A percentile compares a stretch with the other conserved stretches of the same genome.
Conservation (phyloP, 2,797 vertebrate genomes). For the Neosalanx taihuensis region DNA sequence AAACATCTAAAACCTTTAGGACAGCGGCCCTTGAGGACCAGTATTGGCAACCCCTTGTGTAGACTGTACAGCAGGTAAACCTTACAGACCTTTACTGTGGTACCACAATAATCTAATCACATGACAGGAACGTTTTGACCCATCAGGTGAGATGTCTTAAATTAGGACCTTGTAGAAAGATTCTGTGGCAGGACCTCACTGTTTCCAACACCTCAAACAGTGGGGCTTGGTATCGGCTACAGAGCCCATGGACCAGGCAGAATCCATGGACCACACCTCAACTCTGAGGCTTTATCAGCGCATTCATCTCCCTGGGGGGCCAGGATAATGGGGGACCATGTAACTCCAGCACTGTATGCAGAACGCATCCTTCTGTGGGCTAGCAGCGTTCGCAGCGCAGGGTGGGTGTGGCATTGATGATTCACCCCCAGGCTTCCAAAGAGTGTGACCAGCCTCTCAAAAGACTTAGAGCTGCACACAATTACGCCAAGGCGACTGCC, state of each 20-base stretch:
- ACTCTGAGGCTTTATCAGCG: too few species aligned
- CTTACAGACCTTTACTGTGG: background rate
- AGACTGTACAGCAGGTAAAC: too few species aligned
- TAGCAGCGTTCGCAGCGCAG: constrained; percentile 35
- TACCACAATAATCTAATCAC: background rate
- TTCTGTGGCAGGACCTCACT: too few species aligned
- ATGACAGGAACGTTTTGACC: background rate
- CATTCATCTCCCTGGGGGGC: constrained; percentile 32
- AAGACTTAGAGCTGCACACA: constrained; percentile 16
- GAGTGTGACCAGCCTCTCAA: constrained; percentile 35
- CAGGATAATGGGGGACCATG: constrained; percentile 45
- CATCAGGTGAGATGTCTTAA: background rate
- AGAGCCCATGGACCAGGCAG: constrained; percentile 44
- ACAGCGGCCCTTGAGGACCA: too few species aligned
- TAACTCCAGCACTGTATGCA: constrained; percentile 39
- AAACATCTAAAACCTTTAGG: too few species aligned
- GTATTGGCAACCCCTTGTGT: too few species aligned
- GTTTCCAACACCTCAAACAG: too few species aligned
- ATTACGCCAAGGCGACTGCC: background rate
- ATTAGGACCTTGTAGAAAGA: background rate
- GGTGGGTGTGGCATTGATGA: constrained; percentile 36
- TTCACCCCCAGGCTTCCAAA: constrained; percentile 34
- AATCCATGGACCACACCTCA: constrained; percentile 56
- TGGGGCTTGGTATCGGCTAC: too few species aligned
- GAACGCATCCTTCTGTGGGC: constrained; percentile 27